These are phyloP conservation scores for Pteromalus puparum DNA, from an alignment of 1,140 invertebrate genomes.

Conservation along the genomic window DNA sequence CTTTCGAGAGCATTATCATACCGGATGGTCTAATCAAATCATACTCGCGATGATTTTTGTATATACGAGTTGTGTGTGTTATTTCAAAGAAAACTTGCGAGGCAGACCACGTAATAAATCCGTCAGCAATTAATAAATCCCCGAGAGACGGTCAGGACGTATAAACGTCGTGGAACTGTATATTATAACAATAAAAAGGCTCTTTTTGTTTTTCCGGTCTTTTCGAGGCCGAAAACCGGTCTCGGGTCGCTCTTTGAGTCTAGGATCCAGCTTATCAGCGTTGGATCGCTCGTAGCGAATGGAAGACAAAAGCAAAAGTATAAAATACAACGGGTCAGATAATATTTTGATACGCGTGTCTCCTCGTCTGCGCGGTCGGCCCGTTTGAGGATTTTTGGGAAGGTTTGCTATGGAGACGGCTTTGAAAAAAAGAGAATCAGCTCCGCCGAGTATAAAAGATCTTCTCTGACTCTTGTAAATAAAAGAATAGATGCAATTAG, in stretches of 20 bases:
- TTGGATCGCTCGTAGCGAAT: conserved; percentile 62
- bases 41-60: neutral
- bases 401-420: neutral
- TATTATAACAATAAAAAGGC: conserved; percentile 27
- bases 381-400: conserved; percentile 44
- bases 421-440: conserved; percentile 11
- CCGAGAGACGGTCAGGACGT: neutral
- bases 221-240: conserved; percentile 56
- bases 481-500: neutral
- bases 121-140: neutral
- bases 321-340: conserved; percentile 41
- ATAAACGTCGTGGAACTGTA: neutral
- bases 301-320: conserved; percentile 32
- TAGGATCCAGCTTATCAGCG: conserved; percentile 60
- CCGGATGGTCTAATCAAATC: conserved; percentile 21
- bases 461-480: neutral
- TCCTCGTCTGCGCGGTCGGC: conserved; percentile 12
- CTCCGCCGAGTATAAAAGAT: neutral
- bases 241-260: conserved; percentile 57
- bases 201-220: conserved; percentile 43
- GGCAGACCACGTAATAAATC: neutral
- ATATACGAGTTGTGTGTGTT: too few species aligned
- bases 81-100: neutral
- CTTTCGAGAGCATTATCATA: neutral
- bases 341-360: conserved; percentile 45